Evolutionary conservation across 2,797 vertebrate genomes (phyloP).

Genomic region (Micropoecilia bifurca): DNA sequence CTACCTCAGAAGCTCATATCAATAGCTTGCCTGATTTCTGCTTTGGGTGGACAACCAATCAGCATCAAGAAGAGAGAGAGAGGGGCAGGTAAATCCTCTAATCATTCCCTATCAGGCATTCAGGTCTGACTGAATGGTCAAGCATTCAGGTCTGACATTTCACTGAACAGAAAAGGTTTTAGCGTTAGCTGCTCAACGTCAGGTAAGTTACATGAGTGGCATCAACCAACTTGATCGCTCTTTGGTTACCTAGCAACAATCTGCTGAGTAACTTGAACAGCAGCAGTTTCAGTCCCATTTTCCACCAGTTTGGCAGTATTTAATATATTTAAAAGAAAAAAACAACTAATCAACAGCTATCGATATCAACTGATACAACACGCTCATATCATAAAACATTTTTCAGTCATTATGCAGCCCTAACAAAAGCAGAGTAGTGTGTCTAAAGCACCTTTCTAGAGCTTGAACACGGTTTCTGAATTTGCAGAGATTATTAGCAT

Average conservation of each 20-base stretch:
- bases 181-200: too few species aligned
- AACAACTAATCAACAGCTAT: not conserved
- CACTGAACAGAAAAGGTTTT: too few species aligned
- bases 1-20: not conserved
- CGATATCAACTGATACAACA: not conserved
- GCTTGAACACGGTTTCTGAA: not conserved
- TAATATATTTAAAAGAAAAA: too few species aligned
- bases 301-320: too few species aligned
- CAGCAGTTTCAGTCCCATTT: too few species aligned
- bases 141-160: too few species aligned
- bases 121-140: not conserved
- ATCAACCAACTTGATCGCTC: too few species aligned
- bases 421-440: not conserved
- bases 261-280: too few species aligned
- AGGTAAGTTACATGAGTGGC: too few species aligned
- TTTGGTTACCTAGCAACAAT: too few species aligned
- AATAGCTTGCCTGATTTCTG: not conserved
- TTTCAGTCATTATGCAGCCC: too few species aligned
- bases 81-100: not conserved
- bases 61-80: not conserved
- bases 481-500: not conserved
- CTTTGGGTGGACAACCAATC: not conserved
- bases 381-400: too few species aligned
- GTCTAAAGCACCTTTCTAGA: not conserved
- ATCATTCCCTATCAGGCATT: not conserved